phyloP scores from a whole-genome alignment of 2,113 vertebrate genomes.

The Glaucomys volans region DNA sequence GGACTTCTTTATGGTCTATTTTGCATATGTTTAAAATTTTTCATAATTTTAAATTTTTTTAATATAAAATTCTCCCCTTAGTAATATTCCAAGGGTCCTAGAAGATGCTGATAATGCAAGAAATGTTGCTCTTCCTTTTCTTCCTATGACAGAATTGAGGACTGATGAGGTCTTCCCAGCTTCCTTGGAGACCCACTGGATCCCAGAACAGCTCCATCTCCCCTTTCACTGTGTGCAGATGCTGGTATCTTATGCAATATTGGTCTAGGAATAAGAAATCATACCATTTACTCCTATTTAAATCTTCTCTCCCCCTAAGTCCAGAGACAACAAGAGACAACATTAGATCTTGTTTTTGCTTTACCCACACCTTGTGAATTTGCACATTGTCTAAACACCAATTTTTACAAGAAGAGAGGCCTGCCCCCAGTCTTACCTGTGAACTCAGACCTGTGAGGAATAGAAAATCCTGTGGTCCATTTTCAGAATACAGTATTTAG shows the following conservation, averaged over 20 bases:
- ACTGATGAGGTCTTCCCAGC: not conserved
- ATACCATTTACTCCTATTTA: not conserved
- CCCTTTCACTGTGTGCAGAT: not conserved
- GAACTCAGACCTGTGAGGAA: not conserved
- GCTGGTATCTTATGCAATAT: not conserved
- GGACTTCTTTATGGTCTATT: not conserved
- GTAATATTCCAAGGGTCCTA: not conserved
- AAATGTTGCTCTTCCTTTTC: not conserved
- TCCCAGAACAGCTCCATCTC: not conserved
- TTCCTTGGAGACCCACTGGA: not conserved
- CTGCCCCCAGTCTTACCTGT: not conserved
- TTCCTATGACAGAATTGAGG: not conserved
- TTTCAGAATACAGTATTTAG: too few relatives aligned
- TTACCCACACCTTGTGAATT: not conserved
- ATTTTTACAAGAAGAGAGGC: not conserved
- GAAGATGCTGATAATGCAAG: not conserved
- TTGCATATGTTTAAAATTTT: not conserved
- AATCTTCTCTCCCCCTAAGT: not conserved
- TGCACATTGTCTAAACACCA: not conserved
- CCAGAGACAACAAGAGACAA: not conserved
- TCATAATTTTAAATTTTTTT: not conserved
- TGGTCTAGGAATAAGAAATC: not conserved
- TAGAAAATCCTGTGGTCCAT: too few relatives aligned
- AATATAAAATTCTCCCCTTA: constrained; percentile 18
- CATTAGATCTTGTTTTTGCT: not conserved